phyloP scores from a whole-genome alignment of 2,888 invertebrate species.

The Cryptus viduatorius region DNA sequence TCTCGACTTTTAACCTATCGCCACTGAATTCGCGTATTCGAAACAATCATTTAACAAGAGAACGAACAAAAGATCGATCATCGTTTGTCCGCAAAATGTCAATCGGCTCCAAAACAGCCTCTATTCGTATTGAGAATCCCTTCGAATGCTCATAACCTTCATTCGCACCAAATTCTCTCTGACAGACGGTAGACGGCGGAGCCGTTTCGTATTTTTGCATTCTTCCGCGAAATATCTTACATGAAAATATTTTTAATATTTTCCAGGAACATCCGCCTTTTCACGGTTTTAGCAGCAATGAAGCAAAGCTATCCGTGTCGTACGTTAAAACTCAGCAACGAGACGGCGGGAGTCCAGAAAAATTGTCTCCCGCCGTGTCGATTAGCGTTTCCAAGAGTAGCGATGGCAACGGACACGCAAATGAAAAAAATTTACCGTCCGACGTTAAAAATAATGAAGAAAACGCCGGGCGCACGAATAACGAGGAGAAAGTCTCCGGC shows the following conservation, averaged over 20 bases:
- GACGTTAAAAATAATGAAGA: conserved; percentile 50
- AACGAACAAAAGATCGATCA: not conserved
- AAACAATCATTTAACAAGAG: not conserved
- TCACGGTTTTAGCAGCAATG: conserved; percentile 83
- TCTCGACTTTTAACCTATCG: conserved; percentile 38
- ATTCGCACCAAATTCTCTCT: not conserved
- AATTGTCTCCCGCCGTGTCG: conserved; percentile 28
- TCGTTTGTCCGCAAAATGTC: not conserved
- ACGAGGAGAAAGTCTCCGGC: conserved; percentile 31
- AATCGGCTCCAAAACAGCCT: not conserved
- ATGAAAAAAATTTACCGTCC: conserved; percentile 30
- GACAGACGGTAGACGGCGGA: not conserved
- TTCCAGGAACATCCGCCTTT: conserved; percentile 83
- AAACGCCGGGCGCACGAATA: conserved; percentile 42
- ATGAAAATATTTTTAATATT: not conserved
- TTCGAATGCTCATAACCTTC: conserved; percentile 16
- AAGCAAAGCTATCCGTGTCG: conserved; percentile 80
- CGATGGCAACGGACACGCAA: not conserved
- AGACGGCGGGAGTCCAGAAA: conserved; percentile 73
- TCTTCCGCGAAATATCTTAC: not conserved
- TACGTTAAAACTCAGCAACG: conserved; percentile 80
- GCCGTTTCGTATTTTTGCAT: not conserved
- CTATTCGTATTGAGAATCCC: not conserved
- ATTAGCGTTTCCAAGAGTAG: conserved; percentile 27
- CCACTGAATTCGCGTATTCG: not conserved